phyloP scores from a whole-genome alignment of 92 coral and sea anemone species.

The Phenganax marumi region DNA sequence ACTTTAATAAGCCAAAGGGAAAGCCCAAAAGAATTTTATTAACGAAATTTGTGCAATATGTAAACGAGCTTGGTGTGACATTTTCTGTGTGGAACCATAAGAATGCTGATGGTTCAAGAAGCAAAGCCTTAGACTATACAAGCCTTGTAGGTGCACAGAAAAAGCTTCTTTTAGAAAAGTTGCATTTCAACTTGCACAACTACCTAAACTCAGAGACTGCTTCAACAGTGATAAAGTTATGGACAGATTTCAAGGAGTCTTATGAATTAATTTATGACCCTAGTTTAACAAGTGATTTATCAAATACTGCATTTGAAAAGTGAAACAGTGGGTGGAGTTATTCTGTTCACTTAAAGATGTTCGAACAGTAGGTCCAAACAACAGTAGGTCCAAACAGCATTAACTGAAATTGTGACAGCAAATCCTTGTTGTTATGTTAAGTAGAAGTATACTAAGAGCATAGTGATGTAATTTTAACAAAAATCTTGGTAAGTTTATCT shows the following conservation, averaged over 20 bases:
- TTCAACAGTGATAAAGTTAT: conserved; percentile 51
- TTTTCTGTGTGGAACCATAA: conserved; percentile 15
- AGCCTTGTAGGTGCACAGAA: conserved; percentile 62
- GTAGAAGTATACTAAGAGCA: too few relatives aligned
- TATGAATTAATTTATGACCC: conserved; percentile 49
- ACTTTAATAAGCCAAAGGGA: conserved; percentile 30
- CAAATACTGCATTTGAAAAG: conserved; percentile 14
- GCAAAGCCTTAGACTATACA: conserved; percentile 58
- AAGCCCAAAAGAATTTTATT: conserved; percentile 21
- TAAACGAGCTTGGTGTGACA: conserved; percentile 27
- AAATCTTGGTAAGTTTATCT: conserved; percentile 45
- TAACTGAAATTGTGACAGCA: too few relatives aligned
- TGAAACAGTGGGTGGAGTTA: conserved; percentile 3
- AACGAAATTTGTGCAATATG: conserved; percentile 7
- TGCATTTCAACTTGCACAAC: conserved; percentile 3
- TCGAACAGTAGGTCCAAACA: background rate
- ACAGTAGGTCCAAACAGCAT: too few relatives aligned
- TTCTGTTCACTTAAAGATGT: background rate
- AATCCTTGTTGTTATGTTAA: too few relatives aligned
- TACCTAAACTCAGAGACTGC: conserved; percentile 54
- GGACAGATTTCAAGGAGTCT: conserved; percentile 49
- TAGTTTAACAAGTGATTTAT: background rate
- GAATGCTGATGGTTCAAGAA: conserved; percentile 24
- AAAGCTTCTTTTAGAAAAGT: conserved; percentile 14
- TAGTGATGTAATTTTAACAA: background rate